Evolutionary conservation across 1,140 invertebrate genomes (phyloP).

Genomic region (Chrysoperla carnea): DNA sequence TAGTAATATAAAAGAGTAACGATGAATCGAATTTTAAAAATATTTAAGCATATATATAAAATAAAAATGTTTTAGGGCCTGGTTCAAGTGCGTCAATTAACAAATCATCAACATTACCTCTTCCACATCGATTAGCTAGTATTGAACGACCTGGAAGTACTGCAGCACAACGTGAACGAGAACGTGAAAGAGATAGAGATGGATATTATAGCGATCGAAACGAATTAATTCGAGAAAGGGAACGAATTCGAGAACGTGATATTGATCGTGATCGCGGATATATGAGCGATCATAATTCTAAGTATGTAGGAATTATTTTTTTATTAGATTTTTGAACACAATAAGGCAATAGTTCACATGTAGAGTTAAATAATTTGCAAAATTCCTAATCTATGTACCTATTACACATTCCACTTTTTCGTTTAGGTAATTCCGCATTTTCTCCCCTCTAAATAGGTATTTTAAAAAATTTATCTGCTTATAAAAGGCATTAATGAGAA

Average conservation of each 20-base stretch:
- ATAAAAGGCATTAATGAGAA: no score
- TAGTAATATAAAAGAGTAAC: no score
- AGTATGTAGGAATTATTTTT: constrained; percentile 24
- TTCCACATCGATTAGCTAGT: constrained; percentile 37
- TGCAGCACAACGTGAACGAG: constrained; percentile 28
- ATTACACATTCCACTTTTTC: no score
- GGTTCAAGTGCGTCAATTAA: constrained; percentile 33
- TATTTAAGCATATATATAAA: no score
- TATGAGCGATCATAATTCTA: constrained; percentile 69
- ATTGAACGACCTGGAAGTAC: constrained; percentile 26
- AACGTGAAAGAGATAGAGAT: constrained; percentile 49
- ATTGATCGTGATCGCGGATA: constrained; percentile 55
- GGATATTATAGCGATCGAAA: constrained; percentile 78
- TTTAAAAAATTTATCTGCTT: no score
- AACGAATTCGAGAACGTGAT: constrained; percentile 38
- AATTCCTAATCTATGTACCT: no score
- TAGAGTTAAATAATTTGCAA: no score
- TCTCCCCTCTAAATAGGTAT: no score
- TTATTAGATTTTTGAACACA: no score
- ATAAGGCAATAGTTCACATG: no score
- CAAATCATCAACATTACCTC: constrained; percentile 61
- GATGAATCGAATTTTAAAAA: no score
- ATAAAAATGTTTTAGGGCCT: constrained; percentile 13
- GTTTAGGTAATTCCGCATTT: no score
- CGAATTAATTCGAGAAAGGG: constrained; percentile 50